These are phyloP conservation scores for Tylochromis polylepis DNA, from an alignment of 2,113 vertebrate species.

Conservation along the genomic window DNA sequence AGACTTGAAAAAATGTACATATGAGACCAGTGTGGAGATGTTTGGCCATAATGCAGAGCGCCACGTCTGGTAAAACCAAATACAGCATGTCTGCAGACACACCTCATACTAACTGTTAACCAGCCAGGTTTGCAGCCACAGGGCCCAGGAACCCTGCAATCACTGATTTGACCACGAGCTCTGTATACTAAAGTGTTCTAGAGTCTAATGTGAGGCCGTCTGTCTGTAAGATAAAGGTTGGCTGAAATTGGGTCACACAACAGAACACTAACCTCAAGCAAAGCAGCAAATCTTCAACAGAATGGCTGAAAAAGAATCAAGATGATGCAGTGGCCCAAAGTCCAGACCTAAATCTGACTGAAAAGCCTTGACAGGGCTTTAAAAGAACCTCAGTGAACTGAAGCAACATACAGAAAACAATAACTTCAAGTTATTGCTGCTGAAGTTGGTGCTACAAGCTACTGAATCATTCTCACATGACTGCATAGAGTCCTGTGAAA, in stretches of 20 bases:
- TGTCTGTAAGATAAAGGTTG: neutral
- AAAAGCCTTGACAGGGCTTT: rapidly evolving
- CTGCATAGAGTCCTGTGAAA: neutral
- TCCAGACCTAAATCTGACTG: neutral
- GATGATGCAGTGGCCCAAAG: neutral
- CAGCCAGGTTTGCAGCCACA: no score
- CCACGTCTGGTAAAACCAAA: neutral
- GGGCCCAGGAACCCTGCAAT: neutral
- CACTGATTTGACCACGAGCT: neutral
- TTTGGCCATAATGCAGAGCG: neutral
- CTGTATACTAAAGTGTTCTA: neutral
- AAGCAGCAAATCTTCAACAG: neutral
- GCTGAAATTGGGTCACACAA: neutral
- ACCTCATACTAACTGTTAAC: neutral
- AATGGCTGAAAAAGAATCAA: neutral
- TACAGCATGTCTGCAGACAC: neutral
- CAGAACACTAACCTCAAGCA: neutral
- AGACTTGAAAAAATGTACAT: neutral
- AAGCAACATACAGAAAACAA: neutral
- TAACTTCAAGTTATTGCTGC: neutral
- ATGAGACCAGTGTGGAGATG: neutral
- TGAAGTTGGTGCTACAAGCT: neutral
- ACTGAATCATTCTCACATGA: no score
- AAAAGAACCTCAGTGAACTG: neutral
- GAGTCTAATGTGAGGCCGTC: neutral